Conservation (phyloP, 2,113 vertebrate species). For the Cepphus grylle region DNA sequence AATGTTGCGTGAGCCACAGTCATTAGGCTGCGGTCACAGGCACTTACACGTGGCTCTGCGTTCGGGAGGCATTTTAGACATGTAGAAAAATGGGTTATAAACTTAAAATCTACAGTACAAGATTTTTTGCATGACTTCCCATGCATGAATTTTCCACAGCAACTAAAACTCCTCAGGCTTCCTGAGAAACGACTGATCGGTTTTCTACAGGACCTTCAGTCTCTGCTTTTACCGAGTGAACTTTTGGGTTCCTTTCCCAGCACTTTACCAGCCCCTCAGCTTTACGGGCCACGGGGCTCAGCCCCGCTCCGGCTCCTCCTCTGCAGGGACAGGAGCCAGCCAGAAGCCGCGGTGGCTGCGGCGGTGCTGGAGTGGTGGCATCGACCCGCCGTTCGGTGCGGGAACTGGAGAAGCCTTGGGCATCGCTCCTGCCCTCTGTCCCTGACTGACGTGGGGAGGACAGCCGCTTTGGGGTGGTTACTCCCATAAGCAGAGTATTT, state of each 20-base stretch:
- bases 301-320: rapidly evolving
- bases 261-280: not conserved
- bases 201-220: not conserved
- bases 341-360: too few species aligned
- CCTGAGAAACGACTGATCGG: rapidly evolving
- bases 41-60: rapidly evolving
- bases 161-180: not conserved
- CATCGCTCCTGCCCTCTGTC: not conserved
- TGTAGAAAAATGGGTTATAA: too few species aligned
- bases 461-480: not conserved
- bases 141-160: not conserved
- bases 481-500: not conserved
- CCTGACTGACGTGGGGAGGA: not conserved
- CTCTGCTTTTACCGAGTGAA: not conserved
- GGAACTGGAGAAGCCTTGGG: not conserved
- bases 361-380: not conserved
- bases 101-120: not conserved
- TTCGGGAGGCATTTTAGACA: not conserved
- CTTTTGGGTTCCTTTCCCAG: not conserved
- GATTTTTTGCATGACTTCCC: not conserved
- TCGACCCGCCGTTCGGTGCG: rapidly evolving
- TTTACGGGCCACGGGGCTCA: not conserved
- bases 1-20: not conserved
- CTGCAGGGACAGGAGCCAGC: not conserved
- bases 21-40: not conserved